Conservation (phyloP, 2,113 vertebrate genomes). For the Rhinoptilus africanus region DNA sequence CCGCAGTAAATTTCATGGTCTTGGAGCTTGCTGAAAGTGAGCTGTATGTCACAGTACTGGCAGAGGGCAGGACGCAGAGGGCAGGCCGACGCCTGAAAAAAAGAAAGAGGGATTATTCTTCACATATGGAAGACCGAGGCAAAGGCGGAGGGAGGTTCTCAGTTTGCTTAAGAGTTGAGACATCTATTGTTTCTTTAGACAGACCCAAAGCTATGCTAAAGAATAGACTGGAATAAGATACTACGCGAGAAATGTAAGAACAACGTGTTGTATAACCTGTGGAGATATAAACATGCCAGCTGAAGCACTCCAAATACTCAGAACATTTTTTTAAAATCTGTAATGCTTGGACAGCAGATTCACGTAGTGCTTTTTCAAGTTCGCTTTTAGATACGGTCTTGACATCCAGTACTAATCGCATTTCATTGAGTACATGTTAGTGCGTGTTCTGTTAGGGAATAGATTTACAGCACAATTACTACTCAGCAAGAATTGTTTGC, state of each 20-base stretch:
- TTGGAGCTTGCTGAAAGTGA: constrained; percentile 80
- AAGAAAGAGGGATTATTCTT: background rate
- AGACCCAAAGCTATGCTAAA: background rate
- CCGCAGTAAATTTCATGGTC: constrained; percentile 94
- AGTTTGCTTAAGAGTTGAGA: background rate
- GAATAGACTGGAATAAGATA: background rate
- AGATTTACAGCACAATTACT: background rate
- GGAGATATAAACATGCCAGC: background rate
- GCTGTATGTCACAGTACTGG: constrained; percentile 90
- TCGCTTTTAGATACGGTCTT: background rate
- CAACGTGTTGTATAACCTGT: rapidly evolving
- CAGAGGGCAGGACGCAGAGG: constrained; percentile 83
- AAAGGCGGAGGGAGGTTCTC: background rate
- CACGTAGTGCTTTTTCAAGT: background rate
- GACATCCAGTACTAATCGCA: background rate
- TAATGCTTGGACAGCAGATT: background rate
- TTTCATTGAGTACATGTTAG: rapidly evolving
- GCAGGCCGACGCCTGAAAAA: constrained; percentile 55
- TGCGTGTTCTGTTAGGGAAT: background rate
- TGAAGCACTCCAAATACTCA: background rate
- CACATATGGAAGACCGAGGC: rapidly evolving
- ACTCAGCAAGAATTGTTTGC: background rate
- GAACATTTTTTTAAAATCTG: background rate
- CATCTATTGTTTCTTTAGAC: background rate
- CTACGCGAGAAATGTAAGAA: rapidly evolving